A percentile compares a stretch with the other conserved stretches of the same genome.
Evolutionary conservation across 2,888 invertebrate species (phyloP).

Genomic region (Oxyteleia sp.): DNA sequence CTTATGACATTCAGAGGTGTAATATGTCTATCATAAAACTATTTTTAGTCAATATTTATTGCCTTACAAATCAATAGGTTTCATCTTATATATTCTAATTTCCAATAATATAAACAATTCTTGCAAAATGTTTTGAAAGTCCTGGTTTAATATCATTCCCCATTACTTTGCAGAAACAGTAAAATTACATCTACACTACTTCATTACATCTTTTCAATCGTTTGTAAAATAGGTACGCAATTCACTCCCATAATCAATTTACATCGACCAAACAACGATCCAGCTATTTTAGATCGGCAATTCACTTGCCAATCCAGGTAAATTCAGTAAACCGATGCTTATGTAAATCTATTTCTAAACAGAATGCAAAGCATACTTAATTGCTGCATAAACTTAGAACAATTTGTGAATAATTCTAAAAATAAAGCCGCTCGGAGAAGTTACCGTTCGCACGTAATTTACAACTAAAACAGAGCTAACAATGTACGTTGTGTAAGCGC

Average conservation of each 20-base stretch:
- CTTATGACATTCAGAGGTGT: no score
- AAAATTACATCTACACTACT: no score
- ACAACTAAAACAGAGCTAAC: slow-evolving; percentile 11
- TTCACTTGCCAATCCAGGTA: background rate
- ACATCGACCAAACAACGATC: slow-evolving; percentile 5
- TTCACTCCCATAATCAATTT: background rate
- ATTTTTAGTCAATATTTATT: no score
- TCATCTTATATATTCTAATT: no score
- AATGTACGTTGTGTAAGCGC: slow-evolving; percentile 35
- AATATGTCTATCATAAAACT: no score
- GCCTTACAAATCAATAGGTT: no score
- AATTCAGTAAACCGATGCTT: no score
- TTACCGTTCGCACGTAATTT: slow-evolving; percentile 10
- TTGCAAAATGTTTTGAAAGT: no score
- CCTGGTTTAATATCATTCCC: no score
- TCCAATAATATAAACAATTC: no score
- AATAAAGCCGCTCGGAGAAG: slow-evolving; percentile 12
- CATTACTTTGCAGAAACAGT: no score
- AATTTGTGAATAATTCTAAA: slow-evolving; percentile 10
- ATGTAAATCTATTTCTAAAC: slow-evolving; percentile 27
- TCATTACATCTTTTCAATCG: background rate
- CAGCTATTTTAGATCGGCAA: background rate
- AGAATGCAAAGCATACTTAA: slow-evolving; percentile 36
- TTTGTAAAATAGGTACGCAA: background rate
- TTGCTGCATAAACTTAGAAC: slow-evolving; percentile 8